Evolutionary conservation across 37 sponge, comb jelly and placozoan genomes (phyloP), one percentile per base, ranked within the genome.

Genomic region (Aplysina aerophoba): DNA sequence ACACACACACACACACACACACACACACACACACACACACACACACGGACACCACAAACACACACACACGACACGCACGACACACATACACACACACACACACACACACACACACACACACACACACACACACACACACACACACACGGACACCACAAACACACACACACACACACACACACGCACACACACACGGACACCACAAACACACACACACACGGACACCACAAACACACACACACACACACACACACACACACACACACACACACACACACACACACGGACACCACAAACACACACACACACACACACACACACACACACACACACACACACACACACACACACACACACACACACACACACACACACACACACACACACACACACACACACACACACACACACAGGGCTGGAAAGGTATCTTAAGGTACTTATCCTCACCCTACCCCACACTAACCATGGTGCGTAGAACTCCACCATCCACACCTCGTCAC

Each of bases 381-480:
- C n/a, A n/a, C n/a, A n/a, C n/a, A n/a, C n/a, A n/a, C n/a, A 62
- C 12, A 14, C 12, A 4, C 11, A 14, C 12, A 13, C 13, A 13
- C 12, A 2, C 63, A 28, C 63, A 62, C 4, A 25, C 4, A 62
- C 4, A 8, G 14, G 35, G 5, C 8, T 4, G 35, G 6, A 5
- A 54, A 50, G 81, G 31, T 5, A 8, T 4, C n/a, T 12, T 6
- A 36, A 14, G 20, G 35, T 78, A 19, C 28, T 61, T n/a, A 37
- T 5, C 2, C 84, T 12, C 35, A 55, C 38, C 21, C 40, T 62
- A 54, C 24, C 74, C 50, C 36, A 37, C 56, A 39, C 95, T 87
- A 40, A 93, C 99, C 99, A 99, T 17, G 99, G 99, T 21, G 99
- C 99, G 85, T 97, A 99, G 82, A 99, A 99, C 71, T 99, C 99